A percentile compares a stretch with the other conserved stretches of the same genome.
These are phyloP conservation scores for Homarus americanus DNA, from an alignment of 1,140 invertebrate species.

Conservation along the genomic window DNA sequence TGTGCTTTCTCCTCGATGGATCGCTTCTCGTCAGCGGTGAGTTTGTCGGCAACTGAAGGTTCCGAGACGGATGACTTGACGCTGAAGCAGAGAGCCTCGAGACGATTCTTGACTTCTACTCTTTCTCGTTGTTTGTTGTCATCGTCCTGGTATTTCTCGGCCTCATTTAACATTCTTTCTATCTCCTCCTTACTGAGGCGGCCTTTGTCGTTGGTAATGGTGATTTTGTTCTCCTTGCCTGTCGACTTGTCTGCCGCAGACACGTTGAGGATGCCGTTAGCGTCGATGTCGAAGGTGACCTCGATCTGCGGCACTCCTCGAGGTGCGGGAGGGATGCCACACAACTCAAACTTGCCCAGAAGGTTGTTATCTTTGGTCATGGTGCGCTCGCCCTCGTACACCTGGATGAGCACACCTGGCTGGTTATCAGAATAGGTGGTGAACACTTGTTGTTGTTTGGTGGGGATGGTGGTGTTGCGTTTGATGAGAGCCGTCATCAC, in stretches of 20 bases:
- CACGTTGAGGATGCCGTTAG: slow-evolving; percentile 46
- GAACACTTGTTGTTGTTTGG: slow-evolving; percentile 48
- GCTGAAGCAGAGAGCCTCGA: slow-evolving; percentile 50
- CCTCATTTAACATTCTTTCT: slow-evolving; percentile 42
- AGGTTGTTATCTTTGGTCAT: slow-evolving; percentile 54
- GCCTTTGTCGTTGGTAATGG: slow-evolving; percentile 44
- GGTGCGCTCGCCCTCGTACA: slow-evolving; percentile 41
- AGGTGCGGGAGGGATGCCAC: slow-evolving; percentile 42
- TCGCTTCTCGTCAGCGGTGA: slow-evolving; percentile 37
- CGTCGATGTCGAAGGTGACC: slow-evolving; percentile 35
- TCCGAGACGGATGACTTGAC: slow-evolving; percentile 37
- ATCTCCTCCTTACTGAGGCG: slow-evolving; percentile 41
- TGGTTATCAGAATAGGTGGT: slow-evolving; percentile 53
- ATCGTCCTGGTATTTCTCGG: slow-evolving; percentile 22
- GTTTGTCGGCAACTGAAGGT: slow-evolving; percentile 41
- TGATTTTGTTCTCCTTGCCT: slow-evolving; percentile 54
- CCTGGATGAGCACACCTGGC: slow-evolving; percentile 43
- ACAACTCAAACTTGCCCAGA: slow-evolving; percentile 47
- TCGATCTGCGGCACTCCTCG: slow-evolving; percentile 46
- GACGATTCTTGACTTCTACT: slow-evolving; percentile 34
- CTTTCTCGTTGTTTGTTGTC: slow-evolving; percentile 39
- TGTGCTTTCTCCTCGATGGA: slow-evolving; percentile 40
- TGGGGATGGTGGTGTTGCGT: slow-evolving; percentile 45
- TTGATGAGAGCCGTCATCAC: slow-evolving; percentile 46
- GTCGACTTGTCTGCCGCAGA: slow-evolving; percentile 45